phyloP scores from a whole-genome alignment of 2,113 vertebrate species.

The Oenanthe oenanthe region DNA sequence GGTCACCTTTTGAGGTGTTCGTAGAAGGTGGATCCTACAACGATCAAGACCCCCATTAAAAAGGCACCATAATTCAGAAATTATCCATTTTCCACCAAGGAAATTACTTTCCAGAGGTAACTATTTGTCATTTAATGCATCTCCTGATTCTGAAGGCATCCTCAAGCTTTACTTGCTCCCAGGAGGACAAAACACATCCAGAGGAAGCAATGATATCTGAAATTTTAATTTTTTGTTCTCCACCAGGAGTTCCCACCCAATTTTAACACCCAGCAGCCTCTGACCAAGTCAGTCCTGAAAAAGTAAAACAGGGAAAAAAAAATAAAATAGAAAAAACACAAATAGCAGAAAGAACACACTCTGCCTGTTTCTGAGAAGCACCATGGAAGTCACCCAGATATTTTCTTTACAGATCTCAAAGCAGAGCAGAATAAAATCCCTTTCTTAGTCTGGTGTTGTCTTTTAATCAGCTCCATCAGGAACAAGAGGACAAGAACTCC shows the following conservation, averaged over 20 bases:
- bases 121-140: not conserved
- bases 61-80: not conserved
- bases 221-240: not conserved
- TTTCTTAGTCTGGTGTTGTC: not conserved
- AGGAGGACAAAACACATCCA: not conserved
- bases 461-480: not conserved
- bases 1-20: not conserved
- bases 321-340: fast-evolving
- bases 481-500: not conserved
- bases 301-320: not conserved
- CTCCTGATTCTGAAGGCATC: not conserved
- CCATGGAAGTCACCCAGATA: not conserved
- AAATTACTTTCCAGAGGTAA: not conserved
- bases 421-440: not conserved
- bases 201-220: not conserved
- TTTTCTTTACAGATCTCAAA: not conserved
- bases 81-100: not conserved
- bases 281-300: not conserved
- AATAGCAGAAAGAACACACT: not conserved
- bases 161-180: not conserved
- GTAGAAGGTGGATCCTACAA: not conserved
- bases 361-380: not conserved
- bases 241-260: not conserved
- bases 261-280: not conserved
- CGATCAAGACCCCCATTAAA: not conserved